These are phyloP conservation scores for Himalopsyche tibetana DNA, from an alignment of 2,888 invertebrate species.

Conservation along the genomic window DNA sequence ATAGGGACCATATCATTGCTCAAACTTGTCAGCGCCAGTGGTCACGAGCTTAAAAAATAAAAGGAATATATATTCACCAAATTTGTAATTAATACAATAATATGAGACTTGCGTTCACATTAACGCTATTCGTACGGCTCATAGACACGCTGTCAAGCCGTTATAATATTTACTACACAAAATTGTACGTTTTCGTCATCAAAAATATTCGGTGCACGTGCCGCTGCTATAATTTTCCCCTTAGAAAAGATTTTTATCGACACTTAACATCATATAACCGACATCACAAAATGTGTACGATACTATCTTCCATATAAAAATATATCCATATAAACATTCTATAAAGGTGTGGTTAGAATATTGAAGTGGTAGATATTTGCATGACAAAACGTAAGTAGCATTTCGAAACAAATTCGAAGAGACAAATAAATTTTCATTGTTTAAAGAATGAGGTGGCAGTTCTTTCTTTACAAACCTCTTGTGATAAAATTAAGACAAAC, in stretches of 20 bases:
- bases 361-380: constrained; percentile 2
- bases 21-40: too few relatives aligned
- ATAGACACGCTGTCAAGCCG: too few relatives aligned
- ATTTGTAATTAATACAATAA: too few relatives aligned
- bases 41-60: too few relatives aligned
- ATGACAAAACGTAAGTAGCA: neutral
- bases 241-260: constrained; percentile 27
- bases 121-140: too few relatives aligned
- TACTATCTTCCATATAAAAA: constrained; percentile 2
- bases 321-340: neutral
- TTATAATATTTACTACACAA: too few relatives aligned
- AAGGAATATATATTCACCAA: too few relatives aligned
- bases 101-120: too few relatives aligned
- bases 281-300: constrained; percentile 19
- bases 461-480: neutral
- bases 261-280: neutral
- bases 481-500: neutral
- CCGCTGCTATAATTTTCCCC: neutral
- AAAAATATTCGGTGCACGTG: constrained; percentile 15
- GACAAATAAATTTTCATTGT: neutral
- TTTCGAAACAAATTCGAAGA: neutral
- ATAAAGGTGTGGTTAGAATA: neutral
- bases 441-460: neutral
- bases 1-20: too few relatives aligned
- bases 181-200: neutral